A percentile compares a stretch with the other conserved stretches of the same genome.
Conservation (phyloP, 2,888 invertebrate species). For the Sphaerophoria rueppellii region DNA sequence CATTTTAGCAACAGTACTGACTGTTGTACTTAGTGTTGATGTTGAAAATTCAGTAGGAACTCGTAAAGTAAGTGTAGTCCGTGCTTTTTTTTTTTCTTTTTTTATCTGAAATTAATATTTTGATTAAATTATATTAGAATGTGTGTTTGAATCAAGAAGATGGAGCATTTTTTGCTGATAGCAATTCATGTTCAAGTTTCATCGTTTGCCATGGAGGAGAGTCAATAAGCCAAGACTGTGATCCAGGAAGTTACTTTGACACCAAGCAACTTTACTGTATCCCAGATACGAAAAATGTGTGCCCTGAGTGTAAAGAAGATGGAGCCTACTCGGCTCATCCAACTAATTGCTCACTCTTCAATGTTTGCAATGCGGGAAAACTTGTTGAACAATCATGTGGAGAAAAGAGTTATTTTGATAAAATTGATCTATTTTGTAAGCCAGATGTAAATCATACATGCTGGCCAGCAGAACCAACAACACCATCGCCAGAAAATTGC, state of each 20-base stretch:
- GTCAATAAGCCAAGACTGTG: slow-evolving; percentile 75
- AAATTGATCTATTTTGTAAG: slow-evolving; percentile 62
- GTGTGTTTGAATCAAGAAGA: slow-evolving; percentile 73
- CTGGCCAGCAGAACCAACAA: slow-evolving; percentile 70
- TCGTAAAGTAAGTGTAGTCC: slow-evolving; percentile 49
- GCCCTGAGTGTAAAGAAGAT: slow-evolving; percentile 71
- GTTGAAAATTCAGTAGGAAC: slow-evolving; percentile 31
- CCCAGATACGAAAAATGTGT: slow-evolving; percentile 50
- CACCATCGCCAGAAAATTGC: slow-evolving; percentile 33
- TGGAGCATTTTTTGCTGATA: slow-evolving; percentile 66
- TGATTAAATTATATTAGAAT: slow-evolving; percentile 68
- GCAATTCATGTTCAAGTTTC: slow-evolving; percentile 74
- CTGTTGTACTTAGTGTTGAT: slow-evolving; percentile 49
- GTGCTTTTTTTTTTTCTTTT: background rate
- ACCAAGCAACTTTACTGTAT: slow-evolving; percentile 5
- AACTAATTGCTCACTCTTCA: slow-evolving; percentile 75
- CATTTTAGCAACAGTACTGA: slow-evolving; percentile 54
- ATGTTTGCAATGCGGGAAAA: slow-evolving; percentile 75
- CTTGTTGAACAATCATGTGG: slow-evolving; percentile 76
- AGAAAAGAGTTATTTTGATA: slow-evolving; percentile 75
- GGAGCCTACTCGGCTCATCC: slow-evolving; percentile 73
- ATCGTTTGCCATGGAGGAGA: slow-evolving; percentile 74
- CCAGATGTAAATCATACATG: slow-evolving; percentile 75
- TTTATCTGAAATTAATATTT: background rate
- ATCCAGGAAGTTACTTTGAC: slow-evolving; percentile 76